Percentiles rank a stretch among this genome's conserved stretches.
Conservation (phyloP, 2,888 invertebrate genomes). For the Eristalinus sepulchralis region DNA sequence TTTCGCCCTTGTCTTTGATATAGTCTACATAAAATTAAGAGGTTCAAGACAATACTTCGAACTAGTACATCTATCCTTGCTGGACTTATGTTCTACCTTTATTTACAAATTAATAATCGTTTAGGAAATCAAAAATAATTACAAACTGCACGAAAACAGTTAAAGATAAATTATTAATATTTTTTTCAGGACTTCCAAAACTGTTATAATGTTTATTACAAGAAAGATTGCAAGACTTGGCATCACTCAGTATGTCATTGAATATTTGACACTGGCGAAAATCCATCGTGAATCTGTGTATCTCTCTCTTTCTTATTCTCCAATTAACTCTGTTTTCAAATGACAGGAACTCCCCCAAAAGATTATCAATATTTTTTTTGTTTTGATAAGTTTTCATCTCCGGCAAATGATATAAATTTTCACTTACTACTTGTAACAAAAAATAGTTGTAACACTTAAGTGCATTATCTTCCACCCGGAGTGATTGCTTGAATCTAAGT, state of each 20-base stretch:
- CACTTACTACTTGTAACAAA: not conserved
- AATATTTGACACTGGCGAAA: constrained; percentile 1
- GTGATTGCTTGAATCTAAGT: constrained; percentile 7
- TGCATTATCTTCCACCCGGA: not conserved
- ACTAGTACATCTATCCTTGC: too few relatives aligned
- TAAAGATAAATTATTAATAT: too few relatives aligned
- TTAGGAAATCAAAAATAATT: too few relatives aligned
- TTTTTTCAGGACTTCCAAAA: not conserved
- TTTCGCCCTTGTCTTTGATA: too few relatives aligned
- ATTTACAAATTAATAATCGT: too few relatives aligned
- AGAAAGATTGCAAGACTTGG: not conserved
- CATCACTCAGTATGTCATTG: constrained; percentile 25
- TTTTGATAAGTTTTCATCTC: constrained; percentile 59
- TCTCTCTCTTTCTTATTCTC: constrained; percentile 21
- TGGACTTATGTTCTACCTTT: too few relatives aligned
- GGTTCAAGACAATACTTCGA: too few relatives aligned
- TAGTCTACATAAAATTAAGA: too few relatives aligned
- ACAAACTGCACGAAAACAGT: too few relatives aligned
- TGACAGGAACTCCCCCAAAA: constrained; percentile 59
- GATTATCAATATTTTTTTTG: constrained; percentile 50
- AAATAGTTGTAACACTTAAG: constrained; percentile 1
- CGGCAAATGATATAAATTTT: constrained; percentile 23
- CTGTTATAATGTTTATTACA: not conserved
- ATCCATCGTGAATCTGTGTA: not conserved
- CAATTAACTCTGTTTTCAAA: constrained; percentile 19